Evolutionary conservation across 2,888 invertebrate genomes (phyloP), one percentile per base, ranked within the genome.

Genomic region (Flexamia atlantica): DNA sequence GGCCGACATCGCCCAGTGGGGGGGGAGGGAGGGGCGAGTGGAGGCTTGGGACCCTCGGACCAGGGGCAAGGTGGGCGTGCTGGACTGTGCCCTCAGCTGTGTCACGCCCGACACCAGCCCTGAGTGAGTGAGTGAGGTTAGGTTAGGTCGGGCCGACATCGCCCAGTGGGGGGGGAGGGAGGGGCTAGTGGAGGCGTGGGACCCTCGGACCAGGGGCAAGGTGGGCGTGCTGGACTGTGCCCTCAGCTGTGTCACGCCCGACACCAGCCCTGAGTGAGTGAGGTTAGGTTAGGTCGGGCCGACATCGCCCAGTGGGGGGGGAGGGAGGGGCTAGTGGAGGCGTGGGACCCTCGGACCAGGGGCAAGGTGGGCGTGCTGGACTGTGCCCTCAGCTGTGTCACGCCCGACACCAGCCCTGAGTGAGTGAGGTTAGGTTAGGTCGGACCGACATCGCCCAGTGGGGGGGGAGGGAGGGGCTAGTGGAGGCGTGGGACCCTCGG

Each of bases 401-500:
- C 91, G 79, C 92, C 93, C 87, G 92, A 92, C 57, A 83, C 28
- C 2, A 17, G 32, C 87, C 90, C 92, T 90, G 90, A 91, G 90
- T 86, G 83, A 83, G 76, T 68, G 30, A 53, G 9, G 36, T 36
- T 36, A 36, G 36, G 36, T 36, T 36, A 36, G 36, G 36, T 9
- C 9, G 9, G 36, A 36, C 9, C 36, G 96, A 0, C 94, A 94
- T 81, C 94, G 98, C 87, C 91, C 99, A 79, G 91, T 99, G 25
- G 88, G 99, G 99, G 12, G 97, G 97, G 17, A 94, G 95, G 88
- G 96, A 97, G 89, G 99, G 99, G 0, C 95, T 94, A 87, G 94
- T 99, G 0, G 99, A 99, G 90, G 98, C 98, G 3, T 99, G 98
- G 98, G 99, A 99, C 91, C 97, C 98, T 12, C 92, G 99, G 84